A percentile compares a stretch with the other conserved stretches of the same genome.
These are phyloP conservation scores for Centropyge bicolor DNA, from an alignment of 2,797 vertebrate genomes.

Conservation along the genomic window DNA sequence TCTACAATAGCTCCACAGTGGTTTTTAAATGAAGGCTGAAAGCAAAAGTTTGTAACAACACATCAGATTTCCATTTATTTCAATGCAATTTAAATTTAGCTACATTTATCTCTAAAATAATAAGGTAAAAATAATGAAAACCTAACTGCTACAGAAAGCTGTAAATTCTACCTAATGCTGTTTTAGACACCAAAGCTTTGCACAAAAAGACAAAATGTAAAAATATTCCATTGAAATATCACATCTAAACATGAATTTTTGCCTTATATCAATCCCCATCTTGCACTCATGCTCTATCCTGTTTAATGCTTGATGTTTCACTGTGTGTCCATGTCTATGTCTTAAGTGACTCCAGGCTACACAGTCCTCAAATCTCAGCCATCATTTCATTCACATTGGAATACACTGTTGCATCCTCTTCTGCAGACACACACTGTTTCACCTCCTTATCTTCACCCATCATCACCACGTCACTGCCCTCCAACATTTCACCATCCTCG, in stretches of 20 bases:
- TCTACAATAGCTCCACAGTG: neutral
- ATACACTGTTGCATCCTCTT: conserved; percentile 18
- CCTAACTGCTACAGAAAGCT: neutral
- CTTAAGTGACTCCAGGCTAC: neutral
- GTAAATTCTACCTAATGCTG: neutral
- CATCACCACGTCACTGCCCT: neutral
- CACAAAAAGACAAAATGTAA: neutral
- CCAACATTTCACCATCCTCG: conserved; percentile 3
- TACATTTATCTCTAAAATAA: neutral
- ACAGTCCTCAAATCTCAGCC: neutral
- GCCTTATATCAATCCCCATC: neutral
- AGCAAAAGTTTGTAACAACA: neutral
- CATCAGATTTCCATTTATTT: neutral
- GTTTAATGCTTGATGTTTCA: neutral
- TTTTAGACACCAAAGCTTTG: neutral
- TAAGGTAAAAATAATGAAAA: neutral
- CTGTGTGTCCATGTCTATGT: neutral
- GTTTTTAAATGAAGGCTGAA: neutral
- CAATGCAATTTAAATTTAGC: neutral
- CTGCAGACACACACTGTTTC: neutral
- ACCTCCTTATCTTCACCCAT: neutral
- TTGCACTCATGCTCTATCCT: neutral
- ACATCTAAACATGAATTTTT: neutral
- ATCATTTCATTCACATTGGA: conserved; percentile 32
- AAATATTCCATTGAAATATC: neutral